These are phyloP conservation scores for Slavum lentiscoides DNA, from an alignment of 2,888 invertebrate species.

Conservation along the genomic window DNA sequence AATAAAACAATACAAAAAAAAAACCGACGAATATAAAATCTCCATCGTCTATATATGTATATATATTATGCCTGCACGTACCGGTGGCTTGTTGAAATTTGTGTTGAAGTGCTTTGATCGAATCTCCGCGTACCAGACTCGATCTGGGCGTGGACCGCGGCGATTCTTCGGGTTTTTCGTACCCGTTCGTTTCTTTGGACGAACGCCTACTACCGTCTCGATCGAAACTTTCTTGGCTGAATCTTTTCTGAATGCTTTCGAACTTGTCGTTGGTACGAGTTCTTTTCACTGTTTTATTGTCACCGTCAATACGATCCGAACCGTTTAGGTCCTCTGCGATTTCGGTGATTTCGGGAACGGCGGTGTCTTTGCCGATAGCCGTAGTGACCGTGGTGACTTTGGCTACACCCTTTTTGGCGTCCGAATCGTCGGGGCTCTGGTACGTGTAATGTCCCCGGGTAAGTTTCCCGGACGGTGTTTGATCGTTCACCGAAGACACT, in stretches of 20 bases:
- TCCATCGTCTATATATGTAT: too few relatives aligned
- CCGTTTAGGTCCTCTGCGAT: constrained; percentile 25
- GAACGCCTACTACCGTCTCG: constrained; percentile 33
- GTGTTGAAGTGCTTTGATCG: constrained; percentile 77
- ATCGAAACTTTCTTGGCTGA: constrained; percentile 43
- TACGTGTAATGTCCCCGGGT: constrained; percentile 72
- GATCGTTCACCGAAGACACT: constrained; percentile 71
- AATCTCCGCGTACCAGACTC: constrained; percentile 62
- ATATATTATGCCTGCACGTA: constrained; percentile 54
- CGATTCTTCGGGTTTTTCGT: constrained; percentile 38
- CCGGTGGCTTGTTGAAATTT: constrained; percentile 75
- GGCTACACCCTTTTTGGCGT: constrained; percentile 32
- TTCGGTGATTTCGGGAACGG: constrained; percentile 42
- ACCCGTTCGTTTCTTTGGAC: constrained; percentile 50
- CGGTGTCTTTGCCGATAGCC: neutral
- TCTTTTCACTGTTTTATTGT: constrained; percentile 19
- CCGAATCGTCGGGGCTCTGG: constrained; percentile 48
- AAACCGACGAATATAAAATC: too few relatives aligned
- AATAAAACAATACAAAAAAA: neutral
- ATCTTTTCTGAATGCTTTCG: constrained; percentile 43
- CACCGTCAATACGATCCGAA: constrained; percentile 2
- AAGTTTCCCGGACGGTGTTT: constrained; percentile 71
- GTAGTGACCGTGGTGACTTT: constrained; percentile 39
- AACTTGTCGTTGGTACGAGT: constrained; percentile 42
- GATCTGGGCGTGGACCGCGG: constrained; percentile 54